phyloP scores from a whole-genome alignment of 2,797 vertebrate species.

The Eutrigla gurnardus region DNA sequence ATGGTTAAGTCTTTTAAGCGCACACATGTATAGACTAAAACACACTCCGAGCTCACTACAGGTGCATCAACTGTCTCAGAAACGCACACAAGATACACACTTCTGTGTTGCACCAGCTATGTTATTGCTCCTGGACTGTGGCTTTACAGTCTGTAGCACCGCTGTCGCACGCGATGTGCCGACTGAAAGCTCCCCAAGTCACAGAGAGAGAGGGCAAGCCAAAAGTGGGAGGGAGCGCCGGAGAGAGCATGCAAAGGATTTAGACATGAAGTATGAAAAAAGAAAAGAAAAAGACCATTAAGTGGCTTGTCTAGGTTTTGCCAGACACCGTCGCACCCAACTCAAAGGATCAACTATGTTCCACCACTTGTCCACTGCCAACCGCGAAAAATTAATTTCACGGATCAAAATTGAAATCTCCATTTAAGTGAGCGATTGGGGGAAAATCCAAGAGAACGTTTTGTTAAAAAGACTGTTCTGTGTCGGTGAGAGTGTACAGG shows the following conservation, averaged over 20 bases:
- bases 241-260: conserved; percentile 51
- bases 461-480: conserved; percentile 9
- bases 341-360: conserved; percentile 52
- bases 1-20: conserved; percentile 65
- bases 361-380: conserved; percentile 40
- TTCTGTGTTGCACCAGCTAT: conserved; percentile 28
- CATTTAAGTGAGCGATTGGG: conserved; percentile 33
- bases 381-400: conserved; percentile 47
- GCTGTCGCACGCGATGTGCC: conserved; percentile 73
- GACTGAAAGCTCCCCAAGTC: conserved; percentile 67
- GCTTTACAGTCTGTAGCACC: conserved; percentile 50
- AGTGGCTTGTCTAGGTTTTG: conserved; percentile 44
- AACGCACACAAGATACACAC: conserved; percentile 35
- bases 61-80: conserved; percentile 64
- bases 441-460: conserved; percentile 43
- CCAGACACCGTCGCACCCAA: conserved; percentile 56
- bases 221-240: conserved; percentile 46
- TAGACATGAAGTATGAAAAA: conserved; percentile 39
- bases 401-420: conserved; percentile 53
- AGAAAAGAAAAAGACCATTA: conserved; percentile 46
- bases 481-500: conserved; percentile 31
- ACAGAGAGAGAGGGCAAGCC: conserved; percentile 54
- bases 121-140: conserved; percentile 67
- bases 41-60: conserved; percentile 52
- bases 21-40: conserved; percentile 48